A percentile compares a stretch with the other conserved stretches of the same genome.
These are phyloP conservation scores for Uria aalge DNA, from an alignment of 2,113 vertebrate species.

Conservation along the genomic window DNA sequence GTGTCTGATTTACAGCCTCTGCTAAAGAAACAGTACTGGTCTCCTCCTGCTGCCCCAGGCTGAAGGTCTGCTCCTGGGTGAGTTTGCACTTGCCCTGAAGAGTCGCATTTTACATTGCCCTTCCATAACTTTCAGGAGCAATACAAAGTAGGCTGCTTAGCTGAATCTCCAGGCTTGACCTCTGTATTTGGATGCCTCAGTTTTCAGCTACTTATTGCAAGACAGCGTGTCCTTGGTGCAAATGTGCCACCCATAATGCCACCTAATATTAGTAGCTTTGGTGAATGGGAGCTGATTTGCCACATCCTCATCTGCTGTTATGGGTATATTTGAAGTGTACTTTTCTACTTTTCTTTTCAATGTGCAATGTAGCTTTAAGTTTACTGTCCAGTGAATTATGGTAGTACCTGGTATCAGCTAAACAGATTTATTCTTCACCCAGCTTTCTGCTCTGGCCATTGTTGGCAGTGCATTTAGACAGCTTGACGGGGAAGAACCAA, in stretches of 20 bases:
- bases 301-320: not conserved
- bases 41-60: not conserved
- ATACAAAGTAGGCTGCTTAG: not conserved
- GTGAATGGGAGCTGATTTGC: not conserved
- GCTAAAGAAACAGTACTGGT: not conserved
- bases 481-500: not conserved
- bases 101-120: not conserved
- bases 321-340: not conserved
- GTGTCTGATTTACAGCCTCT: not conserved
- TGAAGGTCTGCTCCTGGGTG: not conserved
- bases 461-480: not conserved
- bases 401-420: not conserved
- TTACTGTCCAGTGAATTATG: not conserved
- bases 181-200: not conserved
- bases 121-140: not conserved
- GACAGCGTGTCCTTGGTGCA: not conserved
- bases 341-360: not conserved
- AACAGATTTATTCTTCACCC: not conserved
- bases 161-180: not conserved
- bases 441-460: not conserved
- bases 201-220: not conserved
- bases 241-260: not conserved
- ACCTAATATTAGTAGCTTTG: not conserved
- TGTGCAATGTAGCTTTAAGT: not conserved
- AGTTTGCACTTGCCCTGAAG: not conserved